phyloP scores from a whole-genome alignment of 2,888 invertebrate species.

The Gandaritis pyraliata region DNA sequence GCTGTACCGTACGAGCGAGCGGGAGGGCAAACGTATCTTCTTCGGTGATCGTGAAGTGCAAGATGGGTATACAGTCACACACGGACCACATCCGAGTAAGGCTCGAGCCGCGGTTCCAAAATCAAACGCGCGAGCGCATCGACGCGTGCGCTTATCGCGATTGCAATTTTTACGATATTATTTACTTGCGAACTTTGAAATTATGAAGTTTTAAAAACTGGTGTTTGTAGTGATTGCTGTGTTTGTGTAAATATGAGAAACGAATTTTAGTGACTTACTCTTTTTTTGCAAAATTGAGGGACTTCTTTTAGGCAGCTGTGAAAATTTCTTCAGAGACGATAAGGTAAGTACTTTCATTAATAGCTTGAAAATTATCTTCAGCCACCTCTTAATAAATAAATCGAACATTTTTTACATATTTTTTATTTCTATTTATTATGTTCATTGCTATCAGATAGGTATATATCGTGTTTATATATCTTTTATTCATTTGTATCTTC shows the following conservation, averaged over 20 bases:
- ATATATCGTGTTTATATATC: too few species aligned
- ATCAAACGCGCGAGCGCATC: conserved; percentile 76
- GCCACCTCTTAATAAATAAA: too few species aligned
- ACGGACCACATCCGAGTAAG: conserved; percentile 82
- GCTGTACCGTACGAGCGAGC: conserved; percentile 50
- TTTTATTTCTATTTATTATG: too few species aligned
- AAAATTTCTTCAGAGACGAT: conserved; percentile 46
- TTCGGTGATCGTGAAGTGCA: conserved; percentile 82
- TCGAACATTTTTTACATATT: too few species aligned
- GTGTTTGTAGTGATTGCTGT: conserved; percentile 47
- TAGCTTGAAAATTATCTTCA: too few species aligned
- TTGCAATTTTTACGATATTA: conserved; percentile 47
- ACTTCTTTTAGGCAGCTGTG: conserved; percentile 47
- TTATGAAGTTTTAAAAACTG: conserved; percentile 45
- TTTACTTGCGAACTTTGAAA: conserved; percentile 44
- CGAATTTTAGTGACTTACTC: conserved; percentile 60
- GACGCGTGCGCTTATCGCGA: conserved; percentile 63
- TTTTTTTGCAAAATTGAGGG: conserved; percentile 55
- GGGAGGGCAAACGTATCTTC: conserved; percentile 75
- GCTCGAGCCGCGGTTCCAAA: conserved; percentile 74
- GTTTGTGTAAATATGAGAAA: conserved; percentile 56
- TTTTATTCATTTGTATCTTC: too few species aligned
- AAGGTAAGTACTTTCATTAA: conserved; percentile 33
- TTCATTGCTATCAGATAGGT: too few species aligned
- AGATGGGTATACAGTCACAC: conserved; percentile 83